These are phyloP conservation scores for Erpetoichthys calabaricus DNA, from an alignment of 2,797 vertebrate species.

Conservation along the genomic window DNA sequence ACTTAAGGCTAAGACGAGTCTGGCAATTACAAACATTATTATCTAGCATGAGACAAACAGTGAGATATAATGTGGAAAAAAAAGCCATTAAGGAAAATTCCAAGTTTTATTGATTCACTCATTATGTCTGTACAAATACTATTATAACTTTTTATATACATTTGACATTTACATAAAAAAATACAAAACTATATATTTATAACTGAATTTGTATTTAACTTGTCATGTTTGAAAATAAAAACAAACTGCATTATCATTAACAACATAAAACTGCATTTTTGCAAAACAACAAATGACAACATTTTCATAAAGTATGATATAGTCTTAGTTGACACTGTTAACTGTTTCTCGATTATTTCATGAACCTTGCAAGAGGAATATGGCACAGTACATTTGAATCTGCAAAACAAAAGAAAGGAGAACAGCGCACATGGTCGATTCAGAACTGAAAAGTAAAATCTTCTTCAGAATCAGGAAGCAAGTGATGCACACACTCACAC, in stretches of 20 bases:
- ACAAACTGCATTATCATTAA: constrained; percentile 53
- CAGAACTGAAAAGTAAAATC: too few species aligned
- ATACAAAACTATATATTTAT: constrained; percentile 99
- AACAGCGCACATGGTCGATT: too few species aligned
- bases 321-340: constrained; percentile 39
- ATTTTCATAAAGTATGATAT: constrained; percentile 41
- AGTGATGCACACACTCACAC: too few species aligned
- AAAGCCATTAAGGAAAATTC: constrained; percentile 34
- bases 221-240: constrained; percentile 91
- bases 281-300: constrained; percentile 35
- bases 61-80: neutral
- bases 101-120: constrained; percentile 86
- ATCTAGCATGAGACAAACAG: too few species aligned
- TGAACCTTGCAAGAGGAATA: constrained; percentile 44
- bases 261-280: constrained; percentile 48
- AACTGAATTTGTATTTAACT: constrained; percentile 98
- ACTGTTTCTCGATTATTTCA: constrained; percentile 24
- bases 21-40: too few species aligned
- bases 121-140: constrained; percentile 99
- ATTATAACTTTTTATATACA: constrained; percentile 99
- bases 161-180: constrained; percentile 99
- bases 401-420: constrained; percentile 5
- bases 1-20: too few species aligned
- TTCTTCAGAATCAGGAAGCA: too few species aligned
- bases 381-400: constrained; percentile 40